A percentile compares a stretch with the other conserved stretches of the same genome.
These are phyloP conservation scores for Osmerus mordax DNA, from an alignment of 2,113 vertebrate genomes.

Conservation along the genomic window DNA sequence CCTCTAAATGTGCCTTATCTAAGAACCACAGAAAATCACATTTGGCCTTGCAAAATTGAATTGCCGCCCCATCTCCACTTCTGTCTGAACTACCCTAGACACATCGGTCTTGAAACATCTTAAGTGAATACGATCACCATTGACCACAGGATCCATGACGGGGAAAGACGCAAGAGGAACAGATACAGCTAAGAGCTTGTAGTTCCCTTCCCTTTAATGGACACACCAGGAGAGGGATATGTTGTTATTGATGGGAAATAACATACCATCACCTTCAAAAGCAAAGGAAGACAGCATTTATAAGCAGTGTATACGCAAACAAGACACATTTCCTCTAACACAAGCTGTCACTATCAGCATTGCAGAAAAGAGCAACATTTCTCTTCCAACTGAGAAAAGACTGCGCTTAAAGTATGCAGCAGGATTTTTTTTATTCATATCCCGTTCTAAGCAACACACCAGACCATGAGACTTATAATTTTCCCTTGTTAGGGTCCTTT, in stretches of 20 bases:
- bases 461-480: conserved; percentile 67
- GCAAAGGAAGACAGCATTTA: no score
- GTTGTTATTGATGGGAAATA: no score
- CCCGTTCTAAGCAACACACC: conserved; percentile 35
- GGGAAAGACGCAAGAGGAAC: neutral
- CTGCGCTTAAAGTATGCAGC: conserved; percentile 19
- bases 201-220: no score
- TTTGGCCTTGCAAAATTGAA: neutral
- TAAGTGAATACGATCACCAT: neutral
- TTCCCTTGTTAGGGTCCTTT: conserved; percentile 67
- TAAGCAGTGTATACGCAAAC: no score
- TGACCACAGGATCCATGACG: neutral
- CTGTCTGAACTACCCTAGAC: neutral
- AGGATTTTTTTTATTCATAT: conserved; percentile 46
- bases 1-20: conserved; percentile 5
- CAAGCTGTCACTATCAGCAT: neutral
- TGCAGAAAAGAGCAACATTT: neutral
- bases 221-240: no score
- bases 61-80: neutral
- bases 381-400: conserved; percentile 16
- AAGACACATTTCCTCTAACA: neutral
- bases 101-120: neutral
- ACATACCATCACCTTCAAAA: no score
- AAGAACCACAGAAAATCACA: conserved; percentile 1
- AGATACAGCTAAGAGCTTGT: no score